Evolutionary conservation across 2,797 vertebrate species (phyloP), one percentile per base, ranked within the genome.

Genomic region (Dallia pectoralis): DNA sequence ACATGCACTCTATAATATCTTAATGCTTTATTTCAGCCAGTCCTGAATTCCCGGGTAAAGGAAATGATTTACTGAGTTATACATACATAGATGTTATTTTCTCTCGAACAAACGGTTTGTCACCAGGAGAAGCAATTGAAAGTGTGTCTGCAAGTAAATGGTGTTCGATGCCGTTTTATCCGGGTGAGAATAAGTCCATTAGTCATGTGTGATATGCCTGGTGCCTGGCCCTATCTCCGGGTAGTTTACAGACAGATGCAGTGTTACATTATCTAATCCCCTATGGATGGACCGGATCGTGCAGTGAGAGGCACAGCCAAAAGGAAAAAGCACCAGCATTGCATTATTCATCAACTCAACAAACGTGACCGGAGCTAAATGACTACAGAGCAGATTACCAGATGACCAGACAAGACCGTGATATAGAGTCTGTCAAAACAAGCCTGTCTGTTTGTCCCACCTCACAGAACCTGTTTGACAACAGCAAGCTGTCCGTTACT

Each of bases 151-250:
- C 40, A 14, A 44, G 40, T 44, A 61, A 51, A 85, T 88, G 82
- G 82, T 84, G 81, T 80, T 77, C 81, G 74, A 22, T 59, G 77
- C 61, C 82, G 84, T 89, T 89, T 86, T 71, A 86, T 90, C 86
- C 88, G 86, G 80, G 85, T 81, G 85, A 90, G 87, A 81, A 44
- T 40, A 77, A 85, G 78, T 87, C 88, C 88, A 86, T 91, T 93
- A 89, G 86, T 92, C 88, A 88, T 89, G 86, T 89, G 87, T 88
- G 87, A 88, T 88, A 81, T 86, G 86, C 89, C 83, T 84, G 76
- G 73, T 87, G 86, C 88, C 84, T 84, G 77, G 73, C 67, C 79
- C 76, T 82, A 82, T 86, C 69, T 49, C 15, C 9, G 68, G 68
- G 30, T 61, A 27, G 11, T 16, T 77, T 74, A 82, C 81, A 68